Base-by-base conservation (phyloP, 2,888 invertebrate genomes). In the Ophion obscuratus region DNA sequence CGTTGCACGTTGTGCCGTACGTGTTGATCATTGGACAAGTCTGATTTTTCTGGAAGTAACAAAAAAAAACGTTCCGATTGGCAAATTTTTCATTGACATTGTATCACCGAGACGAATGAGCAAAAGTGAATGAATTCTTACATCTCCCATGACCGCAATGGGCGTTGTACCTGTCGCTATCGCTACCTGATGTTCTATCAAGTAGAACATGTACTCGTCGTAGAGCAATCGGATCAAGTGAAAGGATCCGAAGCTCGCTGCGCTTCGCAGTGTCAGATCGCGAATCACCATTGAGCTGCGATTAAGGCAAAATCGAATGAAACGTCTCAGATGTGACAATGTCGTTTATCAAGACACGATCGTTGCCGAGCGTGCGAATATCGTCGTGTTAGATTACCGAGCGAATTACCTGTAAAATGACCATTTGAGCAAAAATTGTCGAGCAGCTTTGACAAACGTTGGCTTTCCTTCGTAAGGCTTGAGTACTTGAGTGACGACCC, bases 121-220 rank as follows among this genome's bases (percentile, higher is more conserved):
- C 0, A 40, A 40, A 40, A 1, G 9, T 6, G 6, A 40, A 40
- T 6, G 59, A 66, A 84, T 91, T 94, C 95, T 94, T 94, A 96
- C 96, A 92, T 96, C 96, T 91, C 96, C 96, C 97, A 99, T 98
- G 87, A 99, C 99, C 90, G 99, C 98, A 93, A 99, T 99, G 83
- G 99, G 98, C 89, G 99, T 98, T 93, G 97, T 97, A 88, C 97
- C 97, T 79, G 97, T 97, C 76, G 98, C 98, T 92, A 97, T 96
- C 64, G 99, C 99, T 53, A 99, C 99, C 94, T 98, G 97, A 92
- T 99, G 98, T 95, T 99, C 99, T 91, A 99, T 98, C 91, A 99
- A 95, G 95, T 98, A 99, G 95, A 99, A 99, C 97, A 99, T 99
- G 95, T 99, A 99, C 95, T 99, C 99, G 95, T 99, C 99, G 94